Conservation (phyloP, 2,888 invertebrate genomes). For the Leucophenga maculata region DNA sequence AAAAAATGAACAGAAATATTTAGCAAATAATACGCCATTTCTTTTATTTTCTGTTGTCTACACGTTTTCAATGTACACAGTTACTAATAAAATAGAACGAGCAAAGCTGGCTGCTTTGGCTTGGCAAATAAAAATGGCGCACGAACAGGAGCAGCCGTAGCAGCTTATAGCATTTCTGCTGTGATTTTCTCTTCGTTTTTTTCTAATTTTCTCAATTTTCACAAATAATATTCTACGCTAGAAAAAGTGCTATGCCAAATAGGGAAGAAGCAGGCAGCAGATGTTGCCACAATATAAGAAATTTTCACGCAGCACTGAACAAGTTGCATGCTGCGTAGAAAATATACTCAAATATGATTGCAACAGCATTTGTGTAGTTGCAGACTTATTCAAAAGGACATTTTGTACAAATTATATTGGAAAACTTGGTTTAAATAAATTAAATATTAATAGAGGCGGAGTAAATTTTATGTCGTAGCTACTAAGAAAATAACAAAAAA, state of each 20-base stretch:
- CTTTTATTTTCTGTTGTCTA: not conserved
- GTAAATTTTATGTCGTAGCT: too few relatives aligned
- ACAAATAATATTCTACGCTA: slow-evolving; percentile 16
- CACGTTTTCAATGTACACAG: slow-evolving; percentile 25
- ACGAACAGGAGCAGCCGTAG: not conserved
- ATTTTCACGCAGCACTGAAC: slow-evolving; percentile 42
- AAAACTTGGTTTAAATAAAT: too few relatives aligned
- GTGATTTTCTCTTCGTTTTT: slow-evolving; percentile 36
- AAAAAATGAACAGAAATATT: slow-evolving; percentile 42
- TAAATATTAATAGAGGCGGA: too few relatives aligned
- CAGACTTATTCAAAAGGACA: too few relatives aligned
- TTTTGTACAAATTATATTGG: too few relatives aligned
- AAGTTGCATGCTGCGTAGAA: not conserved
- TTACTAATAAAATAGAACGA: slow-evolving; percentile 28
- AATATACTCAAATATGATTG: too few relatives aligned
- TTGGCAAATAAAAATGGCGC: slow-evolving; percentile 9
- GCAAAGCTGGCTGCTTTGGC: slow-evolving; percentile 21
- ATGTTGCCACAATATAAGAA: slow-evolving; percentile 53
- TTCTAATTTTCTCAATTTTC: slow-evolving; percentile 47
- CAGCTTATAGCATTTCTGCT: not conserved
- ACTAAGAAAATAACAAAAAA: too few relatives aligned
- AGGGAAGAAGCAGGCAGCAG: slow-evolving; percentile 46
- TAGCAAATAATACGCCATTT: slow-evolving; percentile 50
- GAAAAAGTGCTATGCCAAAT: not conserved
- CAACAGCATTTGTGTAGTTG: too few relatives aligned